phyloP scores from a whole-genome alignment of 2,113 vertebrate species.

The Callospermophilus lateralis region DNA sequence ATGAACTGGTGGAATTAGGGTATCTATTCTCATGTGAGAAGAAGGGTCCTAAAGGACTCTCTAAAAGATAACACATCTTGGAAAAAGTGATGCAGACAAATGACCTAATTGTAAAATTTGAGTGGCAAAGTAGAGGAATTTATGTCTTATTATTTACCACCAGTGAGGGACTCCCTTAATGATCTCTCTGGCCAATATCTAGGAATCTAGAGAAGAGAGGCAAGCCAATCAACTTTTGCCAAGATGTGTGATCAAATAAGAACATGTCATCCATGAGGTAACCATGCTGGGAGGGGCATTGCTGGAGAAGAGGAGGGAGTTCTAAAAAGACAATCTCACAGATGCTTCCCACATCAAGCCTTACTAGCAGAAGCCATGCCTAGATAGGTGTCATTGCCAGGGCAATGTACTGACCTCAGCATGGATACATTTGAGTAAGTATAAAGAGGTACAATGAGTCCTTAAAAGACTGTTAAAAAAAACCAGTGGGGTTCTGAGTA shows the following conservation, averaged over 20 bases:
- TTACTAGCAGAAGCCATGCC: neutral
- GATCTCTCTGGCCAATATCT: neutral
- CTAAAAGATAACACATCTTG: neutral
- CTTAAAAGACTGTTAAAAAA: constrained; percentile 34
- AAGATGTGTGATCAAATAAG: neutral
- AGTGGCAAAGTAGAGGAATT: neutral
- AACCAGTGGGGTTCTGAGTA: neutral
- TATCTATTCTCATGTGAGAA: neutral
- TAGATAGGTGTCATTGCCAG: neutral
- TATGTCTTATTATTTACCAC: neutral
- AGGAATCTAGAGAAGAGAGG: constrained; percentile 35
- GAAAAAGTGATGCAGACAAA: constrained; percentile 27
- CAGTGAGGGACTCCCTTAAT: neutral
- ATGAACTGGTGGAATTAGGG: neutral
- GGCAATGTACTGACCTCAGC: neutral
- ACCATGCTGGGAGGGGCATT: neutral
- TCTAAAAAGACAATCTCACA: neutral
- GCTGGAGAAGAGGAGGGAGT: neutral
- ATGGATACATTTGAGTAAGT: neutral
- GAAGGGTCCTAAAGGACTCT: neutral
- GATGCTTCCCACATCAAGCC: neutral
- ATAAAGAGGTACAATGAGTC: neutral
- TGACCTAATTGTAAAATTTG: constrained; percentile 27
- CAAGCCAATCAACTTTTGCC: neutral
- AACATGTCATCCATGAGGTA: neutral